Conservation (phyloP, 2,113 vertebrate species). For the Syrrhaptes paradoxus region DNA sequence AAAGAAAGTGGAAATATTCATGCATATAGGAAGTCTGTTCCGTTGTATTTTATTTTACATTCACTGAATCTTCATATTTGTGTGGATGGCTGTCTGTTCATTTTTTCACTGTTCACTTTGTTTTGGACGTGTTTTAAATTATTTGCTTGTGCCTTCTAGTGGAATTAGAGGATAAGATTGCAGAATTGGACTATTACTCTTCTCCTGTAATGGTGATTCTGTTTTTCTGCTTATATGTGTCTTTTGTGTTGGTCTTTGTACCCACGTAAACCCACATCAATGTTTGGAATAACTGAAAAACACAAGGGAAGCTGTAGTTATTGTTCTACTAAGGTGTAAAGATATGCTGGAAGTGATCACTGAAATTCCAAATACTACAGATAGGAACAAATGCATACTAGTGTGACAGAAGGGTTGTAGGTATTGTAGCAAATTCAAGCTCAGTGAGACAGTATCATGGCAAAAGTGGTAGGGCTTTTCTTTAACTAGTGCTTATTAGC, state of each 20-base stretch:
- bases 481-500: neutral
- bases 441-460: neutral
- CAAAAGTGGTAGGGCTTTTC: neutral
- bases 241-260: neutral
- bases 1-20: slow-evolving; percentile 65
- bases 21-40: slow-evolving; percentile 55
- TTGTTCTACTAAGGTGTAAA: neutral
- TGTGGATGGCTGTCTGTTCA: neutral
- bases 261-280: accelerated
- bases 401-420: neutral
- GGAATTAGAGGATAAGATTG: neutral
- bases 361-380: neutral
- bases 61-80: neutral
- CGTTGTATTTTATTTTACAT: neutral
- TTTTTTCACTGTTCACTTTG: neutral
- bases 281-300: neutral
- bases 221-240: neutral
- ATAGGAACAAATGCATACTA: neutral
- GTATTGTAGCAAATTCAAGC: neutral
- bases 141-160: neutral
- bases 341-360: neutral
- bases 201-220: neutral
- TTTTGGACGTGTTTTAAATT: neutral
- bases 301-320: neutral
- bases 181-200: neutral